A percentile compares a stretch with the other conserved stretches of the same genome.
phyloP scores from a whole-genome alignment of 2,113 vertebrate species.

The Tachysurus vachellii region DNA sequence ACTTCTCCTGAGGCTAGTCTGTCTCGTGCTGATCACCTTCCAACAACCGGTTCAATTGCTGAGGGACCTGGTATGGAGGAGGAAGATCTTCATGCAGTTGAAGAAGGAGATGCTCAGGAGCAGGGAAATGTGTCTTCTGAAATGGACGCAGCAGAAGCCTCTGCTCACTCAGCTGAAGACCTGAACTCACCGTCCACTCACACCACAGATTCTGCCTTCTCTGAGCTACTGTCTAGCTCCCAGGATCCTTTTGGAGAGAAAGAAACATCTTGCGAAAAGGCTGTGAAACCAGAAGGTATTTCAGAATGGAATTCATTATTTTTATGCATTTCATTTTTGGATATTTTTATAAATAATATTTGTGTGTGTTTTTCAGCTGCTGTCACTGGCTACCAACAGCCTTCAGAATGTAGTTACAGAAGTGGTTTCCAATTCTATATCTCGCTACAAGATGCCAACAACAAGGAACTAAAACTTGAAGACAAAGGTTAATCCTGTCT shows the following conservation, averaged over 20 bases:
- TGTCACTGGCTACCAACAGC: conserved; percentile 92
- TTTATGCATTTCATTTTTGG: not conserved
- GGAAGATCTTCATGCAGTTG: conserved; percentile 41
- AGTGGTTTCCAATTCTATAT: conserved; percentile 89
- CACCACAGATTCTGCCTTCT: conserved; percentile 83
- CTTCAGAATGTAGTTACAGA: conserved; percentile 75
- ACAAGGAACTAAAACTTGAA: conserved; percentile 88
- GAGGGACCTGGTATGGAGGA: conserved; percentile 61
- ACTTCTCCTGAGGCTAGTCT: conserved; percentile 80
- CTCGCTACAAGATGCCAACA: conserved; percentile 80
- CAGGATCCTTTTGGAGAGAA: conserved; percentile 78
- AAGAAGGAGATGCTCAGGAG: conserved; percentile 35
- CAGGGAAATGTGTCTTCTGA: conserved; percentile 39
- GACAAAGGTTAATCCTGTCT: conserved; percentile 83
- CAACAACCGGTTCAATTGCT: conserved; percentile 60
- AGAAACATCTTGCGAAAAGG: conserved; percentile 85
- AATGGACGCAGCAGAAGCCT: conserved; percentile 51
- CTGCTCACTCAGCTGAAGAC: conserved; percentile 63
- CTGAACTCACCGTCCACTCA: conserved; percentile 65
- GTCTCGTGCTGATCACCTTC: conserved; percentile 64
- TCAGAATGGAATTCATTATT: conserved; percentile 20
- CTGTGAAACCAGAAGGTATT: conserved; percentile 90
- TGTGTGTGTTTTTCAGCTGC: conserved; percentile 73
- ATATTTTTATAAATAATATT: not conserved
- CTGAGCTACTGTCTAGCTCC: conserved; percentile 73